Evolutionary conservation across 2,797 vertebrate genomes (phyloP), one percentile per base, ranked within the genome.

Genomic region (Acrossocheilus wenchowensis): DNA sequence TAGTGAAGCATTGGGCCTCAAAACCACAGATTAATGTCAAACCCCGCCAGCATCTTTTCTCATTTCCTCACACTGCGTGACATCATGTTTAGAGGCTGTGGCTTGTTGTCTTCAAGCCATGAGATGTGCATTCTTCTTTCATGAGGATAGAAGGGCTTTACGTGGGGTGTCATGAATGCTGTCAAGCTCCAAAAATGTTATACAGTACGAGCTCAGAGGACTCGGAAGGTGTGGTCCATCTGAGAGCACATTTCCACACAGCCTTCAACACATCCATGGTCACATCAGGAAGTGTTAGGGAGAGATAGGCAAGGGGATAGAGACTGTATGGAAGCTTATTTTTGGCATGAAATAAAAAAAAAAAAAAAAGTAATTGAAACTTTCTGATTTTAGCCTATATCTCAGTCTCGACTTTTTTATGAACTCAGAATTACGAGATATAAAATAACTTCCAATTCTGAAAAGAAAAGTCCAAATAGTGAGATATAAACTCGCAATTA

Each of bases 21-120:
- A 82, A 89, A 69, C 75, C 68, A 86, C 74, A 89, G 89, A 91
- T 88, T 91, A 90, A 90, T 89, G 88, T 90, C 86, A 88, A 83
- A 84, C 73, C 77, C 87, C 83, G 64, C 87, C 62, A 77, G 84
- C 79, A 83, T 88, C 88, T 81, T 85, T 74, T 75, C 85, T 87
- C 81, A 79, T 66, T 81, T 87, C 57, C 89, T 36, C 30, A 19
- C 34, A 75, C 73, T 79, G 73, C 34, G 39, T 89, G 88, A 88
- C 88, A 86, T 87, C 88, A 89, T 68, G 64, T 86, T 87, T 84
- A 50, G 19, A 79, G 71, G 86, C 83, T 82, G 84, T 85, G 41
- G 83, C 72, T 68, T n/a, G 69, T 41, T 81, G 74, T 68, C 23
- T 57, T 87, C 77, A 39, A 52, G 64, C 52, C 43, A 80, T n/a